Evolutionary conservation across 1,140 invertebrate species (phyloP).

Genomic region (Apis mellifera): Amel_HAv3.1 CM009944.2:8501001-8501500

Average conservation of each 20-base stretch:
- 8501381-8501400: too few species aligned
- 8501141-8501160: constrained; percentile 20
- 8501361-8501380: too few species aligned
- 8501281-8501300: background rate
- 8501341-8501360: too few species aligned
- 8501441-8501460: background rate
- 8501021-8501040: constrained; percentile 33
- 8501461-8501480: background rate
- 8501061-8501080: constrained; percentile 8
- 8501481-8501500: background rate
- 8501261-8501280: background rate
- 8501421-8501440: background rate
- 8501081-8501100: background rate
- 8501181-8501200: background rate
- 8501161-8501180: constrained; percentile 42
- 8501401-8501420: too few species aligned
- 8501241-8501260: constrained; percentile 29
- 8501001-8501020: constrained; percentile 46
- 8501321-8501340: too few species aligned
- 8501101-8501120: background rate
- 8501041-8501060: constrained; percentile 20
- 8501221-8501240: constrained; percentile 30
- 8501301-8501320: too few species aligned
- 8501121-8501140: background rate
- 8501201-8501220: background rate